These are phyloP conservation scores for Drosophila tani DNA, from an alignment of 1,140 invertebrate species.

Conservation along the genomic window DNA sequence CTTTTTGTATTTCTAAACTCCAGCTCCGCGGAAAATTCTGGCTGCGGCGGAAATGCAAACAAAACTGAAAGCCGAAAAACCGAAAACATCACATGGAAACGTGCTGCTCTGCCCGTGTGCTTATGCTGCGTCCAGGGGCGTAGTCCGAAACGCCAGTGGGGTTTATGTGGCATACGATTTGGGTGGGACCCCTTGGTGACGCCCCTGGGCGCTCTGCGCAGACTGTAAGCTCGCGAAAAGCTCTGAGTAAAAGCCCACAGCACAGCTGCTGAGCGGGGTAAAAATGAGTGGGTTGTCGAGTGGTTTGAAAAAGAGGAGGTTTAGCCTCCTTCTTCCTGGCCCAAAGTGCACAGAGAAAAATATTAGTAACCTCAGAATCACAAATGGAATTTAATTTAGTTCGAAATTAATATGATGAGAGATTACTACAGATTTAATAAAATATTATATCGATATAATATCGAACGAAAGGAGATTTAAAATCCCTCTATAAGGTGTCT, in stretches of 20 bases:
- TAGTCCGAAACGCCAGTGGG: neutral
- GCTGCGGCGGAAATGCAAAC: slow-evolving; percentile 55
- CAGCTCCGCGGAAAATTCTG: slow-evolving; percentile 29
- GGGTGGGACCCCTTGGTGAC: neutral
- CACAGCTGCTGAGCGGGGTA: slow-evolving; percentile 61
- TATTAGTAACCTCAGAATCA: too few relatives aligned
- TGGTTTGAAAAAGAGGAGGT: neutral
- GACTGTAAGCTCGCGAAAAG: slow-evolving; percentile 61
- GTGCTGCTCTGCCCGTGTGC: slow-evolving; percentile 53
- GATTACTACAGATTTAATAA: too few relatives aligned
- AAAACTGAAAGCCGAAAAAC: slow-evolving; percentile 69
- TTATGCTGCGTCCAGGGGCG: slow-evolving; percentile 58
- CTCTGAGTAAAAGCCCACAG: slow-evolving; percentile 56
- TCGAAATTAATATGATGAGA: neutral
- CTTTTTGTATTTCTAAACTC: slow-evolving; percentile 10
- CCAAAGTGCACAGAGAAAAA: slow-evolving; percentile 25
- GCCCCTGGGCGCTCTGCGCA: slow-evolving; percentile 52
- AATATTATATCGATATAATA: too few relatives aligned
- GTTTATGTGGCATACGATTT: neutral
- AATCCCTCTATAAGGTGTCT: neutral
- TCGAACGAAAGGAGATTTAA: too few relatives aligned
- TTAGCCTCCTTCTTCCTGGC: neutral
- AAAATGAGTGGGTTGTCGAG: slow-evolving; percentile 27
- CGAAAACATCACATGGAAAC: slow-evolving; percentile 71
- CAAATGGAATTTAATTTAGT: too few relatives aligned